Conservation (phyloP, 2,113 vertebrate genomes). For the Cebidichthys violaceus region DNA sequence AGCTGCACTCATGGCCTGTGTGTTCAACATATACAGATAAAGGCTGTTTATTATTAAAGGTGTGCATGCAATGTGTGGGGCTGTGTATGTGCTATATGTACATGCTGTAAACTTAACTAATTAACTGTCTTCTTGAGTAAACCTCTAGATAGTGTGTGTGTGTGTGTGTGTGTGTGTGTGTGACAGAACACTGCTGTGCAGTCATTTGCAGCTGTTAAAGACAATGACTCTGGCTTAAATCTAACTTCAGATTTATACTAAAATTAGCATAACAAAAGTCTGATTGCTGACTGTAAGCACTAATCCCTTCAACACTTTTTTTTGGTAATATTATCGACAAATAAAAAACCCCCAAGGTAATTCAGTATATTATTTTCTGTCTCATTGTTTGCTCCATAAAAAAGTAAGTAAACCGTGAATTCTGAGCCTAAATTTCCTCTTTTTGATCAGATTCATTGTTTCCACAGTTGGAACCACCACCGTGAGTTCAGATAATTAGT, state of each 20-base stretch:
- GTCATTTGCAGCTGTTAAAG: neutral
- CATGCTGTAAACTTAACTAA: slow-evolving; percentile 75
- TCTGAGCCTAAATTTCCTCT: neutral
- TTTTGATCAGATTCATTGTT: slow-evolving; percentile 33
- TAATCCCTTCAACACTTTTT: neutral
- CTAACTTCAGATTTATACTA: neutral
- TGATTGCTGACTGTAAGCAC: neutral
- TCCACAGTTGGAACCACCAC: neutral
- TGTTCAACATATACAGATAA: slow-evolving; percentile 50
- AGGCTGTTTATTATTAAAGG: slow-evolving; percentile 55
- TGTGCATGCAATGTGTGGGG: slow-evolving; percentile 19
- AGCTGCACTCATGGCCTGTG: slow-evolving; percentile 31
- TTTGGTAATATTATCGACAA: neutral
- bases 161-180: neutral
- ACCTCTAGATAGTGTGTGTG: slow-evolving; percentile 31
- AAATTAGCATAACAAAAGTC: too few species aligned
- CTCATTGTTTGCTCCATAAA: neutral
- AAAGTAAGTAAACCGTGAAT: neutral
- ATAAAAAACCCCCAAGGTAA: too few species aligned
- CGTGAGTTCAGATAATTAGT: neutral
- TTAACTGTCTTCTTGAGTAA: slow-evolving; percentile 84
- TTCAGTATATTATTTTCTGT: too few species aligned
- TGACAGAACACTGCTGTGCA: too few species aligned
- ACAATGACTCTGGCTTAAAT: too few species aligned
- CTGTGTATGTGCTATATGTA: slow-evolving; percentile 15